phyloP scores from a whole-genome alignment of 2,113 vertebrate species.

The Cervus canadensis region DNA sequence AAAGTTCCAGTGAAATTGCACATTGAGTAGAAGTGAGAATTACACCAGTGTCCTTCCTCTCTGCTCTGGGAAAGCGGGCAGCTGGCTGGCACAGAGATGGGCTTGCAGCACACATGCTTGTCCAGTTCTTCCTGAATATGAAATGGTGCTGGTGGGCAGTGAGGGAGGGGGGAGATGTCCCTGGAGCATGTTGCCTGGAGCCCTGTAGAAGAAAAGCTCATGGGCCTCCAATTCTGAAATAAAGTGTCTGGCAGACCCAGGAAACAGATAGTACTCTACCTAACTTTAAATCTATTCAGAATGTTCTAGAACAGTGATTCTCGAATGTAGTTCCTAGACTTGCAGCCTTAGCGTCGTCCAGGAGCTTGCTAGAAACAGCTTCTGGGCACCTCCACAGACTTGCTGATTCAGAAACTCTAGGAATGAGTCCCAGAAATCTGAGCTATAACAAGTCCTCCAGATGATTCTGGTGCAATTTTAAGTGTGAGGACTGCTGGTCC shows the following conservation, averaged over 20 bases:
- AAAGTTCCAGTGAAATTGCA: neutral
- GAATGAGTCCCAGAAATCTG: neutral
- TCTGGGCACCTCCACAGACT: neutral
- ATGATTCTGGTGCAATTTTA: neutral
- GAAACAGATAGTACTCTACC: neutral
- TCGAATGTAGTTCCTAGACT: too few relatives aligned
- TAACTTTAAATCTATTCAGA: neutral
- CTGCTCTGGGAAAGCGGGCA: neutral
- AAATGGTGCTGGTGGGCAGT: neutral
- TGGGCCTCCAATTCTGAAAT: neutral
- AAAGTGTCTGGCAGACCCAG: neutral
- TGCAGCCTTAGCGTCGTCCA: neutral
- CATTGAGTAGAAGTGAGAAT: neutral
- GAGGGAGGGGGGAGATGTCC: neutral
- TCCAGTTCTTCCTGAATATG: neutral
- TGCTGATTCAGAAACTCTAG: neutral
- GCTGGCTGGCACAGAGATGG: neutral
- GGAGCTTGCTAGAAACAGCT: neutral
- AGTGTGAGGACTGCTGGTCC: neutral
- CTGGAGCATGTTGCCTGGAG: neutral
- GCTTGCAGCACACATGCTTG: rapidly evolving
- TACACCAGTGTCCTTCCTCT: rapidly evolving
- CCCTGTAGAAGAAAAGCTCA: neutral
- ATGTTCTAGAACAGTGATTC: neutral
- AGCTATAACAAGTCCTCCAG: neutral